Conservation (phyloP, 2,797 vertebrate species). For the Sternarchorhynchus goeldii region DNA sequence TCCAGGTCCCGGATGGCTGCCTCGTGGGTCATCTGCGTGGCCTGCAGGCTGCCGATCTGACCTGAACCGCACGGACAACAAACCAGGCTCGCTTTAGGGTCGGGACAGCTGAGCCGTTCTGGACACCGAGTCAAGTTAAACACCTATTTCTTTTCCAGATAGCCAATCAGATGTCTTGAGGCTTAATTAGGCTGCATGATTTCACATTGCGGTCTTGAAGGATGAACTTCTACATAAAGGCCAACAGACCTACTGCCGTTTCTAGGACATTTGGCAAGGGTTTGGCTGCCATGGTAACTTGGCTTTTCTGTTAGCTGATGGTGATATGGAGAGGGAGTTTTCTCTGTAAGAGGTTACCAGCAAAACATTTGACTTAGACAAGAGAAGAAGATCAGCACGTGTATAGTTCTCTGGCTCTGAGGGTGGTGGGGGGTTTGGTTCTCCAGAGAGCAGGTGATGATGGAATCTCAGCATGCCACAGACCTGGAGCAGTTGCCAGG, state of each 20-base stretch:
- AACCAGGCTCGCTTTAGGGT: not conserved
- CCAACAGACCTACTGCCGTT: too few relatives aligned
- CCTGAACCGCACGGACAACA: conserved; percentile 69
- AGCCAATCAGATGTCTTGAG: not conserved
- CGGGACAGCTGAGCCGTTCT: not conserved
- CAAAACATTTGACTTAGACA: conserved; percentile 29
- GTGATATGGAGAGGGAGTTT: not conserved
- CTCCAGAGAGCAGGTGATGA: conserved; percentile 41
- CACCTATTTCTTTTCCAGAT: not conserved
- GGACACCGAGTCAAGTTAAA: too few relatives aligned
- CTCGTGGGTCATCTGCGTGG: conserved; percentile 96
- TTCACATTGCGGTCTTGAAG: too few relatives aligned
- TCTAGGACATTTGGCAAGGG: too few relatives aligned
- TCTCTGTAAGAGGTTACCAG: conserved; percentile 6
- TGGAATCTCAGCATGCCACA: not conserved
- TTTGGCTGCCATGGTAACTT: too few relatives aligned
- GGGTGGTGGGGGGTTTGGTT: not conserved
- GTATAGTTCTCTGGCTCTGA: too few relatives aligned
- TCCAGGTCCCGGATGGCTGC: conserved; percentile 96
- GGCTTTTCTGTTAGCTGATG: too few relatives aligned
- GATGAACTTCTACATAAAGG: too few relatives aligned
- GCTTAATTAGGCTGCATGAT: too few relatives aligned
- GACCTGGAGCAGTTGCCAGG: conserved; percentile 46
- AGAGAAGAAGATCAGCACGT: conserved; percentile 15
- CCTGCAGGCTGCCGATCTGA: conserved; percentile 97